Evolutionary conservation across 1,140 invertebrate species (phyloP).

Genomic region (Gyrodactylus bullatarudis): DNA sequence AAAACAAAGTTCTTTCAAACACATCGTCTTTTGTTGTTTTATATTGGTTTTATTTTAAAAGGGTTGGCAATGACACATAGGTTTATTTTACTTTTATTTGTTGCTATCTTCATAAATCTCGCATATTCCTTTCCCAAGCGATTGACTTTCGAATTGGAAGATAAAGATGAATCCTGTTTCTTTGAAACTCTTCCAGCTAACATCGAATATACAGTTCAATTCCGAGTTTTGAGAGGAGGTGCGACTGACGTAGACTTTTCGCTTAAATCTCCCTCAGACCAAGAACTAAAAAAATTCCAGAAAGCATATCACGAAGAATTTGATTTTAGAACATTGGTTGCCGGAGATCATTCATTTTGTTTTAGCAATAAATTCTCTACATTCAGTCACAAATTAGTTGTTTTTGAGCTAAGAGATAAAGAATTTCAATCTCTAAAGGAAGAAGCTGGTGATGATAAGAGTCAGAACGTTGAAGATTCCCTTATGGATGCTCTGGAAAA

Average conservation of each 20-base stretch:
- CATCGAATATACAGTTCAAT: not conserved
- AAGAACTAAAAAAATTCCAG: not conserved
- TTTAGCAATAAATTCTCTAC: constrained; percentile 8
- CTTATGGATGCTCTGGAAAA: constrained; percentile 2
- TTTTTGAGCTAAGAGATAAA: not conserved
- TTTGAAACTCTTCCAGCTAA: constrained; percentile 5
- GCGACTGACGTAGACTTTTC: constrained; percentile 7
- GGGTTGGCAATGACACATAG: not conserved
- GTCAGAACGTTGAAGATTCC: not conserved
- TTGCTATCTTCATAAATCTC: not conserved
- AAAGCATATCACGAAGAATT: not conserved
- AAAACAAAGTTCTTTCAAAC: no score
- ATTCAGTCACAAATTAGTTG: constrained; percentile 6
- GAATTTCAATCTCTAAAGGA: not conserved
- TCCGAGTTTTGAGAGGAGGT: constrained; percentile 7
- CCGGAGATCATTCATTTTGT: constrained; percentile 6
- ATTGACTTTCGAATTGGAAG: constrained; percentile 7
- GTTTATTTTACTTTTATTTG: not conserved
- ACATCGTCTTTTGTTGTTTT: no score
- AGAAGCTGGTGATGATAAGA: constrained; percentile 1
- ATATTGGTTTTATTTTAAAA: no score
- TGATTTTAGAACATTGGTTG: not conserved
- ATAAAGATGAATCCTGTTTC: constrained; percentile 8
- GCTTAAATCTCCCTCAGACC: not conserved
- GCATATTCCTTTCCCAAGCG: constrained; percentile 5